phyloP scores from a whole-genome alignment of 1,140 invertebrate genomes.

The Ganaspis sp. region DNA sequence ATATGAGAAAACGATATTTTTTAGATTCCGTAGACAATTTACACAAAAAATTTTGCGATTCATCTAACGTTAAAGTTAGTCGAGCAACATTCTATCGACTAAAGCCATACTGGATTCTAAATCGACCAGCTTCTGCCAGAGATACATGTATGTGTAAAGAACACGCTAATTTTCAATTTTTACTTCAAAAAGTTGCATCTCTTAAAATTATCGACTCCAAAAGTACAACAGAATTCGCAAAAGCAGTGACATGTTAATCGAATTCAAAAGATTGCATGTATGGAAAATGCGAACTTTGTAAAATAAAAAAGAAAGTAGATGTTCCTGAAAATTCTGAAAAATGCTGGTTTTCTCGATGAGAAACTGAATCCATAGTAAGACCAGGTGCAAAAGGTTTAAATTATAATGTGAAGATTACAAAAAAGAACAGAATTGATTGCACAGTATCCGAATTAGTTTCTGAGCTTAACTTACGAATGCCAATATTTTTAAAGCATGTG shows the following conservation, averaged over 20 bases:
- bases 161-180: constrained; percentile 31
- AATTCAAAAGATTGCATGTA: constrained; percentile 43
- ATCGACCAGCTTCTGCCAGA: constrained; percentile 14
- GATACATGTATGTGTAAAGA: constrained; percentile 42
- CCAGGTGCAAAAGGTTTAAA: constrained; percentile 17
- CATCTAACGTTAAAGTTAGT: no score
- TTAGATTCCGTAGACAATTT: constrained; percentile 47
- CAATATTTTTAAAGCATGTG: constrained; percentile 17
- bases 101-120: no score
- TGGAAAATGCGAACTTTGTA: constrained; percentile 40
- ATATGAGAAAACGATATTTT: constrained; percentile 51
- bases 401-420: constrained; percentile 22
- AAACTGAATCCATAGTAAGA: constrained; percentile 14
- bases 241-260: constrained; percentile 37
- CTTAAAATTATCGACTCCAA: constrained; percentile 38
- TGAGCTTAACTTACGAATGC: background rate
- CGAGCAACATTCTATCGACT: no score
- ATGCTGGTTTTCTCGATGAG: constrained; percentile 40
- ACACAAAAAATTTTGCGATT: no score
- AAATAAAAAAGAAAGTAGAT: constrained; percentile 35
- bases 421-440: background rate
- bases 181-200: constrained; percentile 22
- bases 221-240: constrained; percentile 42
- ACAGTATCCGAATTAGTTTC: background rate
- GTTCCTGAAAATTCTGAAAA: constrained; percentile 15